Evolutionary conservation across 2,113 vertebrate genomes (phyloP), one percentile per base, ranked within the genome.

Genomic region (Myanophis thanlyinensis): DNA sequence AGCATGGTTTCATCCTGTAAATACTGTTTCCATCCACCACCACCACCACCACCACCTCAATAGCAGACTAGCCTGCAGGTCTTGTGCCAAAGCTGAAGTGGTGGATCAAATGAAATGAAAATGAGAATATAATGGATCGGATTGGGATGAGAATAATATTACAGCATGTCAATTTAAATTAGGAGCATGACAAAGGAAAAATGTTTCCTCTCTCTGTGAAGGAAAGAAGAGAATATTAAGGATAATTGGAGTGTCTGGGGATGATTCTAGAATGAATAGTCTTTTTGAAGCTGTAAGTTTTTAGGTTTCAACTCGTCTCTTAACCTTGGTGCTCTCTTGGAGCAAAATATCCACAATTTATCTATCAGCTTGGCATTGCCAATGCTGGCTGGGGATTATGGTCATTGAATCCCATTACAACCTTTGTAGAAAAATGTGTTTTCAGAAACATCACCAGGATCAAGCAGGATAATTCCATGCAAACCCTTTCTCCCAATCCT

Each of bases 41-140:
- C n/a, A n/a, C n/a, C n/a, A n/a, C n/a, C n/a, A n/a, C n/a, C n/a
- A n/a, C n/a, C n/a, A n/a, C 6, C 18, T 51, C 23, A 27, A 54
- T 6, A 48, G 59, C n/a, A 46, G 73, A 53, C 35, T 53, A 52
- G 87, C 67, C 67, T 53, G 18, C 52, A 30, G 30, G 59, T 88
- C 86, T 88, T 59, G 51, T 48, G 20, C 47, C 44, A 46, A n/a
- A n/a, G 87, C 22, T 30, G 89, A 35, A 88, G 20, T 15, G 12
- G 85, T 51, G 53, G 87, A 40, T 85, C 47, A 52, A 85, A 92
- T 92, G 53, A 35, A 80, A 46, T 25, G 47, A 22, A 89, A 85
- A 59, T 89, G 73, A 67, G 87, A 52, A 52, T 35, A 53, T 67
- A 93, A 93, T 89, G 90, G 87, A 86, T 47, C 90, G 27, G 88